These are phyloP conservation scores for Halisarca cf. caerulea DNA, from an alignment of 37 sponge, comb jelly and placozoan species.

Conservation along the genomic window DNA sequence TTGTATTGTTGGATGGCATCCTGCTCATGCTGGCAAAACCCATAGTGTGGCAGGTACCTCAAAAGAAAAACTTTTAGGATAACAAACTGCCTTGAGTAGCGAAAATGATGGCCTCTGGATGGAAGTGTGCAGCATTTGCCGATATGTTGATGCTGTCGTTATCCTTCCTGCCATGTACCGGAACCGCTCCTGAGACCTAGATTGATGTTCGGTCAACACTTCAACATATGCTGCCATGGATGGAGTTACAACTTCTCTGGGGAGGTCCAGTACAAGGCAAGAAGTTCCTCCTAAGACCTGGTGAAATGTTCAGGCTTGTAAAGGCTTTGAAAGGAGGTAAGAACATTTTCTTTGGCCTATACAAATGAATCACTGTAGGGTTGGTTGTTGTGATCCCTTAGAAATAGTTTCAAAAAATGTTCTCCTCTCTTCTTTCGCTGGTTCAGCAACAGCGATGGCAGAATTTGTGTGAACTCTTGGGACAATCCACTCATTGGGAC, in stretches of 20 bases:
- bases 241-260: background rate
- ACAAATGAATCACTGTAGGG: constrained; percentile 32
- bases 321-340: background rate
- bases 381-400: too few species aligned
- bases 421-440: constrained; percentile 50
- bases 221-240: constrained; percentile 17
- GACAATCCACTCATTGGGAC: constrained; percentile 39
- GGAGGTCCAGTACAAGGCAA: background rate
- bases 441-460: constrained; percentile 46
- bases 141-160: constrained; percentile 41
- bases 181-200: constrained; percentile 36
- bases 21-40: constrained; percentile 32
- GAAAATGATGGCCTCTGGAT: constrained; percentile 23
- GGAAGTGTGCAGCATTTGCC: constrained; percentile 28
- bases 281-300: background rate
- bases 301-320: constrained; percentile 29
- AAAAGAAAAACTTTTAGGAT: constrained; percentile 30
- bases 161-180: constrained; percentile 32
- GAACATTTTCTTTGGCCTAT: constrained; percentile 13
- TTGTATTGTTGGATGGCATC: constrained; percentile 26
- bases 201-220: constrained; percentile 7
- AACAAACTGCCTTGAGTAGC: constrained; percentile 31
- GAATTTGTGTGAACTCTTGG: constrained; percentile 46
- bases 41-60: constrained; percentile 19
- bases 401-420: too few species aligned